Evolutionary conservation across 1,140 invertebrate genomes (phyloP).

Genomic region (Bombus sylvicola): DNA sequence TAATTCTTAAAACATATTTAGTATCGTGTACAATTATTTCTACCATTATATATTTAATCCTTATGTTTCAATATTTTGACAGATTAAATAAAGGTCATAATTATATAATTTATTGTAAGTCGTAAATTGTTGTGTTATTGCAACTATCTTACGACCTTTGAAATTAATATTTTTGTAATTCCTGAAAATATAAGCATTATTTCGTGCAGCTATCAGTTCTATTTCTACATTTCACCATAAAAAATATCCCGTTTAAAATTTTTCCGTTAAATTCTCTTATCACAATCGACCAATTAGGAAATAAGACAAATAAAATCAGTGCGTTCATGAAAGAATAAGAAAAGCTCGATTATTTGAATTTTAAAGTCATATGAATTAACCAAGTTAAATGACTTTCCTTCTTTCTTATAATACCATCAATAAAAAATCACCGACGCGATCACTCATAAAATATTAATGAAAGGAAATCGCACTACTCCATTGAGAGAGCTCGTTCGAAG

Average conservation of each 20-base stretch:
- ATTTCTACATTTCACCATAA: not conserved
- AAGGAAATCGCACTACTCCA: not conserved
- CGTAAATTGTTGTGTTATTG: not conserved
- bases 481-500: not conserved
- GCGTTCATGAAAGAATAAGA: too few relatives aligned
- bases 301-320: too few relatives aligned
- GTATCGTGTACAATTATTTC: too few relatives aligned
- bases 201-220: not conserved
- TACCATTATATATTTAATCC: too few relatives aligned
- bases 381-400: not conserved
- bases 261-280: not conserved
- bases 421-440: not conserved
- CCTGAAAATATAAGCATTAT: slow-evolving; percentile 27
- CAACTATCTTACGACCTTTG: not conserved
- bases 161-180: not conserved
- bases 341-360: not conserved
- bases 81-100: too few relatives aligned
- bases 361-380: not conserved
- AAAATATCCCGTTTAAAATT: not conserved
- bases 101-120: not conserved
- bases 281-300: too few relatives aligned
- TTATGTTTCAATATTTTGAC: too few relatives aligned
- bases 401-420: too few relatives aligned
- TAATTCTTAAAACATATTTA: too few relatives aligned
- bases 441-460: not conserved